These are phyloP conservation scores for Phrynocephalus vlangalii DNA, from an alignment of 2,797 vertebrate genomes.

Conservation along the genomic window DNA sequence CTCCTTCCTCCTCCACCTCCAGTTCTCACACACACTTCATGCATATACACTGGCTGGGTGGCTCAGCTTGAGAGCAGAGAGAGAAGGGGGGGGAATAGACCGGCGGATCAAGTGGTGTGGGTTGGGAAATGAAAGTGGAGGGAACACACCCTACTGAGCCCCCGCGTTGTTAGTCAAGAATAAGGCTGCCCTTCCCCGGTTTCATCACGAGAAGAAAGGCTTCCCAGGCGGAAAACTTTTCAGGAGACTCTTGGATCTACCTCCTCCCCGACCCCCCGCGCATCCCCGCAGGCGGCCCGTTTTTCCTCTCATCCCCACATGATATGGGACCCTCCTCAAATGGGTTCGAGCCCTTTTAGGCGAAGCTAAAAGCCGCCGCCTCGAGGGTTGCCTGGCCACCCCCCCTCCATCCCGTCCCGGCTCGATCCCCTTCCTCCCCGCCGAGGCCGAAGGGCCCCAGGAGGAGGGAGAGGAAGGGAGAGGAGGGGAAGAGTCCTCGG, in stretches of 20 bases:
- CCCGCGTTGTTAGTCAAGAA: not conserved
- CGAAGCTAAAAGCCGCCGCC: not conserved
- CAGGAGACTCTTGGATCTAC: not conserved
- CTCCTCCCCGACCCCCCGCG: no score
- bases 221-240: not conserved
- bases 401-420: not conserved
- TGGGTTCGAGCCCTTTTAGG: not conserved
- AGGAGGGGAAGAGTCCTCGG: not conserved
- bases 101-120: not conserved
- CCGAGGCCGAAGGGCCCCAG: not conserved
- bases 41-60: not conserved
- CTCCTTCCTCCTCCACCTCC: not conserved
- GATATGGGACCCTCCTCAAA: not conserved
- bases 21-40: not conserved
- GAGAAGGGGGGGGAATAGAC: no score
- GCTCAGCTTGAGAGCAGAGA: not conserved
- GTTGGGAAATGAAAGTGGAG: not conserved
- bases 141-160: accelerated
- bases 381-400: accelerated
- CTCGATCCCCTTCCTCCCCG: not conserved
- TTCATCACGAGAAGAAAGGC: not conserved
- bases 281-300: not conserved
- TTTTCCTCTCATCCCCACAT: not conserved
- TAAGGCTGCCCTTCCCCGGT: not conserved
- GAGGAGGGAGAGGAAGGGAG: not conserved